Evolutionary conservation across 2,888 invertebrate genomes (phyloP), one percentile per base, ranked within the genome.

Genomic region (Peribatodes rhomboidaria): DNA sequence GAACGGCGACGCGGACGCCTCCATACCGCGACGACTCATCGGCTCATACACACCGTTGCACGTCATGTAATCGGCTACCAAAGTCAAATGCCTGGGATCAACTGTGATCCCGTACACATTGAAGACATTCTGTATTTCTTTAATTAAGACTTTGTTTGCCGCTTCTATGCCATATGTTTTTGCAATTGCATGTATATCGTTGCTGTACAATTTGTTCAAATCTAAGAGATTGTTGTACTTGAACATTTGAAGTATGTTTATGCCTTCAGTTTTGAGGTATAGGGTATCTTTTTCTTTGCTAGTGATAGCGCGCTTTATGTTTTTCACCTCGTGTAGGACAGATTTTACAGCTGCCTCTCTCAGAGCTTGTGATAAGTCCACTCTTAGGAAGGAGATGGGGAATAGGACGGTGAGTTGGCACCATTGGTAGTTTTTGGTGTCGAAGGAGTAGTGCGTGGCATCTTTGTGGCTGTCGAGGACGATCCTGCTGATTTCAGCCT

Each of bases 11-110:
- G 98, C 94, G n/a, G 96, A 97, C 53, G 96, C 95, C 75, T 97
- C 96, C 96, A 99, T 98, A 9, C 98, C 98, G 76, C 95, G 95
- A 22, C 99, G 94, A 84, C 97, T 99, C 87, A 99, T 95, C 0
- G 99, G 97, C 79, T 96, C 96, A 81, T 97, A 98, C 0, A 94
- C 92, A 0, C 99, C 99, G 78, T 97, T 97, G 76, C 96, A 98
- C 0, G 99, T 99, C 99, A 99, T 99, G 84, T 99, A 99, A 90
- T 99, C 99, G 0, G 99, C 98, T 57, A 99, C 95, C 6, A 99
- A 92, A 0, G 96, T 95, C 78, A 99, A 94, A 94, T 99, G 99
- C 22, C 99, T 94, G 0, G 97, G 96, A 90, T 99, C 98, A 2
- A 99, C 99, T 9, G 96, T 95, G 79, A 99, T 99, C 27, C 99